phyloP scores from a whole-genome alignment of 2,888 invertebrate genomes.

The Galerucella calmariensis region DNA sequence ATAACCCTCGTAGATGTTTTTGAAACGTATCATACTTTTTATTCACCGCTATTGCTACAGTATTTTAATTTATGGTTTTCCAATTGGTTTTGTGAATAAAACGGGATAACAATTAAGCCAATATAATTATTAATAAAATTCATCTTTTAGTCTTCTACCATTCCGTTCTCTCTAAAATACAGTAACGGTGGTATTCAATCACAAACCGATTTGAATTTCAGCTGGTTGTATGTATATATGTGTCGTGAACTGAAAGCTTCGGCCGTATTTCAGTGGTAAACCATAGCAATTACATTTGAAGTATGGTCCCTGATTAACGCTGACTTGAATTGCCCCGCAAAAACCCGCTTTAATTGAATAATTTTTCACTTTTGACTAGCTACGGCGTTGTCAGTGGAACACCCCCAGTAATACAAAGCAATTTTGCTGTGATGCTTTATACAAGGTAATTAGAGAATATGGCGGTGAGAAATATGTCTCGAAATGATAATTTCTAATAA shows the following conservation, averaged over 20 bases:
- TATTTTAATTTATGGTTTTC: background rate
- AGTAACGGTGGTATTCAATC: constrained; percentile 15
- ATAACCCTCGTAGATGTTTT: too few species aligned
- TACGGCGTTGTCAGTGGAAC: background rate
- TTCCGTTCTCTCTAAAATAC: background rate
- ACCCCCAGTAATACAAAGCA: background rate
- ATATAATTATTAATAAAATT: background rate
- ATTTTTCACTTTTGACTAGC: constrained; percentile 27
- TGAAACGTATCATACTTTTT: too few species aligned
- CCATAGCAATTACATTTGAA: constrained; percentile 41
- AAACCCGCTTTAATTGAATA: constrained; percentile 37
- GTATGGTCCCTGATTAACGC: constrained; percentile 36
- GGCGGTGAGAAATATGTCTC: too few species aligned
- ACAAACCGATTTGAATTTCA: constrained; percentile 20
- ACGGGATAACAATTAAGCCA: background rate
- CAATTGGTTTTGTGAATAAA: background rate
- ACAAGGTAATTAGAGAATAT: background rate
- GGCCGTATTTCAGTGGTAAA: constrained; percentile 37
- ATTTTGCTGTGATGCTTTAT: background rate
- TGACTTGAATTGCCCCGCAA: constrained; percentile 33
- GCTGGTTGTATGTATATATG: constrained; percentile 16
- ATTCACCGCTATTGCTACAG: too few species aligned
- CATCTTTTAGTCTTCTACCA: background rate
- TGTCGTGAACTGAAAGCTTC: constrained; percentile 20
- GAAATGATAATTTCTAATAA: too few species aligned